Evolutionary conservation across 2,113 vertebrate species (phyloP), one percentile per base, ranked within the genome.

Genomic region (Mugil cephalus): DNA sequence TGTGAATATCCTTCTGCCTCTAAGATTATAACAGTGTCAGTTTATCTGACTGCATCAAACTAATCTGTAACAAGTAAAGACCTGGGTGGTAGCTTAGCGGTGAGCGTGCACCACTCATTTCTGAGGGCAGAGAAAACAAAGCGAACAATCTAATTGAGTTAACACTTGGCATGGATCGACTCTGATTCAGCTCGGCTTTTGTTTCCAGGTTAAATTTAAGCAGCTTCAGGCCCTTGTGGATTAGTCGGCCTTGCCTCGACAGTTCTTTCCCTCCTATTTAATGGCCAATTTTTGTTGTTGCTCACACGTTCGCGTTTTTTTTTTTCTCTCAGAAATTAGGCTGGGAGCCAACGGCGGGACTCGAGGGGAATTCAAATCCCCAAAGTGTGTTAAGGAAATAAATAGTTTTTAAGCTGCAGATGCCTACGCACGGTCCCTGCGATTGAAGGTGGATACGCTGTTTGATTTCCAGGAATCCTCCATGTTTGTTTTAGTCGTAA

Each of bases 141-240:
- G 60, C 4, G 50, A 36, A 56, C 40, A 18, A 69, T 64, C 61
- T 81, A 77, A 83, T 73, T 47, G 17, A 72, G 70, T 75, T 70
- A 73, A 39, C 54, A 51, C 30, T 48, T 36, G 35, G 18, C 42
- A 1, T 1, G 3, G 46, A 18, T 19, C 35, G 1, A 62, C 79
- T 72, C 54, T 80, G 5, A 76, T 83, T 63, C 69, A 59, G 46
- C 66, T 15, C 46, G 3, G 62, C 36, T 1, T 4, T 63, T 66
- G 69, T 64, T 82, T 69, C 56, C 82, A 74, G 63, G 83, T 69
- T 70, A 50, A 45, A 47, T 42, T 36, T 80, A 79, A 83, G 74
- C 67, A 51, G 70, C 63, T 79, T 75, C 42, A 18, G 61, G 13
- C 51, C 42, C 2, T 17, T 2, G 38, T 35, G 61, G 81, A 74